A percentile compares a stretch with the other conserved stretches of the same genome.
phyloP scores from a whole-genome alignment of 1,140 invertebrate species.

The Pygmarrhopalites habei region DNA sequence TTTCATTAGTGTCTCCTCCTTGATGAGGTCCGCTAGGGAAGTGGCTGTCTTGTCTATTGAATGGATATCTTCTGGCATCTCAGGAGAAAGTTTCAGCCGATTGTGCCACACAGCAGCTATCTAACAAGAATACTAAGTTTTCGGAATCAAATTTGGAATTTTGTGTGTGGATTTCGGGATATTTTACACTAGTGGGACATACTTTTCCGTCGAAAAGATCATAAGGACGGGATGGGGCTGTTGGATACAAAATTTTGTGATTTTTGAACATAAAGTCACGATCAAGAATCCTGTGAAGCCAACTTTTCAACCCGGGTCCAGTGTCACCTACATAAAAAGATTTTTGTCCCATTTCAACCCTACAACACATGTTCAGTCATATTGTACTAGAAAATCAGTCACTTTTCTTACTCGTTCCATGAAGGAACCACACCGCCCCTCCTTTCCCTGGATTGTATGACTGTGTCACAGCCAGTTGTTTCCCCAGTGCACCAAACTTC shows the following conservation, averaged over 20 bases:
- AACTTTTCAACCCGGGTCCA: constrained; percentile 55
- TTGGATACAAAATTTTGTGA: constrained; percentile 62
- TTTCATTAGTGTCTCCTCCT: constrained; percentile 49
- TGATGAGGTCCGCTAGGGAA: constrained; percentile 53
- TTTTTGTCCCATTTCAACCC: too few relatives aligned
- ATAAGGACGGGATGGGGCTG: constrained; percentile 60
- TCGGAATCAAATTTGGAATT: too few relatives aligned
- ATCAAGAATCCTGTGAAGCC: constrained; percentile 54
- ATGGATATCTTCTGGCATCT: constrained; percentile 53
- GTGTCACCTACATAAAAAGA: constrained; percentile 51
- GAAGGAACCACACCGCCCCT: constrained; percentile 29
- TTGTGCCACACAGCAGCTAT: constrained; percentile 59
- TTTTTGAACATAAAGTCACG: constrained; percentile 57
- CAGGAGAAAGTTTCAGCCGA: constrained; percentile 51
- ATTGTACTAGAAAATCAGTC: background rate
- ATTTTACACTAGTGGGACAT: constrained; percentile 16
- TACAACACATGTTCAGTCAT: too few relatives aligned
- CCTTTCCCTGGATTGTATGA: background rate
- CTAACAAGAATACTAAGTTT: too few relatives aligned
- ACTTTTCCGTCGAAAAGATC: constrained; percentile 55
- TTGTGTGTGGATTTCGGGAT: too few relatives aligned
- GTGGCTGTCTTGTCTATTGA: constrained; percentile 54
- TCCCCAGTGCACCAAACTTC: too few relatives aligned
- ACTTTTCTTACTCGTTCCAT: constrained; percentile 25
- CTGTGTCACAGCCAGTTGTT: background rate